phyloP scores from a whole-genome alignment of 2,888 invertebrate genomes.

The Coelopa pilipes region DNA sequence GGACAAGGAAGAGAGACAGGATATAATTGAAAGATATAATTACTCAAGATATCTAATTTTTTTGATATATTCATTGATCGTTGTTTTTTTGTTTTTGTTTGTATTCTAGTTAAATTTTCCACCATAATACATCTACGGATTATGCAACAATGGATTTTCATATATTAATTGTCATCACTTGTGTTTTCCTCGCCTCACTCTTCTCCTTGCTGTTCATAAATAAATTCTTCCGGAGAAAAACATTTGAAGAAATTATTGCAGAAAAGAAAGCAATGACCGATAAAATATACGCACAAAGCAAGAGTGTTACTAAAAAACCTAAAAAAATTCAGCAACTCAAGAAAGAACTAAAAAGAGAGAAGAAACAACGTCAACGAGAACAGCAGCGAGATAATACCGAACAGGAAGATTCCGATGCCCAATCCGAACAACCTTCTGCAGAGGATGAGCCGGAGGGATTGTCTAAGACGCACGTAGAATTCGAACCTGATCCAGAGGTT shows the following conservation, averaged over 20 bases:
- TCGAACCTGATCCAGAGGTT: constrained; percentile 63
- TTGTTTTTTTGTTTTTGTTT: neutral
- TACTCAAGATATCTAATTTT: neutral
- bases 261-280: constrained; percentile 65
- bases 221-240: constrained; percentile 65
- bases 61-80: neutral
- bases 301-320: constrained; percentile 57
- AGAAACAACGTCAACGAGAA: constrained; percentile 59
- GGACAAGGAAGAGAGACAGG: neutral
- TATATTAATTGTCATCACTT: constrained; percentile 65
- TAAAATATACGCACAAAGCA: constrained; percentile 63
- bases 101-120: constrained; percentile 6
- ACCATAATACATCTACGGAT: constrained; percentile 43
- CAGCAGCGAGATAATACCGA: constrained; percentile 54
- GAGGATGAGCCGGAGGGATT: constrained; percentile 57
- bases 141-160: constrained; percentile 67
- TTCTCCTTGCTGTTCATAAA: constrained; percentile 65
- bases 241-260: constrained; percentile 66
- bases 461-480: constrained; percentile 63
- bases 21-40: neutral
- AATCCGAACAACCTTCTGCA: constrained; percentile 57
- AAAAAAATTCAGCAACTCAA: constrained; percentile 53
- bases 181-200: constrained; percentile 65
- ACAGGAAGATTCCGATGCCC: constrained; percentile 59
- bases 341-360: constrained; percentile 63